phyloP scores from a whole-genome alignment of 2,113 vertebrate species.

The Ophiodon elongatus region DNA sequence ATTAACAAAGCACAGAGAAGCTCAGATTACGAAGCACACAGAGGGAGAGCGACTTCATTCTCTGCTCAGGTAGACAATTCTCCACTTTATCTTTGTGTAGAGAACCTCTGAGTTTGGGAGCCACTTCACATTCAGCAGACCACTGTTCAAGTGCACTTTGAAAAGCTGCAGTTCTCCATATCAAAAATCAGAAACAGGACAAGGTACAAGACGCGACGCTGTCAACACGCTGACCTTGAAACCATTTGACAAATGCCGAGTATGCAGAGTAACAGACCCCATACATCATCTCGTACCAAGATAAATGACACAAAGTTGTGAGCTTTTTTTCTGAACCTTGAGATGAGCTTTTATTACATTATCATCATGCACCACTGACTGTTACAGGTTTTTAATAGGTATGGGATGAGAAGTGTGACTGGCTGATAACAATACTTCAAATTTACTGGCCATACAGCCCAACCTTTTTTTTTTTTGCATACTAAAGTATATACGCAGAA shows the following conservation, averaged over 20 bases:
- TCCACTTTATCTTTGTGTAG: neutral
- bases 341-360: slow-evolving; percentile 30
- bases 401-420: slow-evolving; percentile 14
- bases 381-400: slow-evolving; percentile 19
- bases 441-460: slow-evolving; percentile 6
- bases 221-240: slow-evolving; percentile 29
- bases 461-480: neutral
- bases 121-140: neutral
- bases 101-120: neutral
- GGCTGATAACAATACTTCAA: neutral
- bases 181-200: neutral
- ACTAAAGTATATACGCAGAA: neutral
- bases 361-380: slow-evolving; percentile 21
- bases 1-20: too few relatives aligned
- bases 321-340: neutral
- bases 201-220: neutral
- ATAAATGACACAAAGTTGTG: slow-evolving; percentile 12
- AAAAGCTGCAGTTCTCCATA: neutral
- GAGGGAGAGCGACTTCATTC: neutral
- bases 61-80: neutral
- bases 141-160: neutral
- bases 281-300: neutral
- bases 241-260: slow-evolving; percentile 16
- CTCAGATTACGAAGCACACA: neutral
- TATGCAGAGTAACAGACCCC: neutral